phyloP scores from a whole-genome alignment of 2,113 vertebrate species.

The Aspidoscelis tigris region DNA sequence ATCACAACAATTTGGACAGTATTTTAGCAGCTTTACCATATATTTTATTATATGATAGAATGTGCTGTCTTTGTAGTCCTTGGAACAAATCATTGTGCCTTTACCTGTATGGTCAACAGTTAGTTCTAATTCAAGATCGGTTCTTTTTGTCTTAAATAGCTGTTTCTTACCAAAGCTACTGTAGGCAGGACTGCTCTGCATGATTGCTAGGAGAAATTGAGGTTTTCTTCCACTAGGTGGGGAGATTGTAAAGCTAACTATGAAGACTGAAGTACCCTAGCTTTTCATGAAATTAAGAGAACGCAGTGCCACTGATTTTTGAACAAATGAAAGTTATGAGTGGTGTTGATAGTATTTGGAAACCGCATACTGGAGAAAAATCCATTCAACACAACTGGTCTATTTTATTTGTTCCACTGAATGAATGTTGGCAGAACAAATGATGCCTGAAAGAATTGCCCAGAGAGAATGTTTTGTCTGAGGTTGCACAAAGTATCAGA shows the following conservation, averaged over 20 bases:
- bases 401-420: background rate
- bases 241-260: slow-evolving; percentile 64
- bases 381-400: background rate
- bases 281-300: background rate
- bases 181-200: background rate
- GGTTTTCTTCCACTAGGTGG: slow-evolving; percentile 69
- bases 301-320: background rate
- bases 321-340: background rate
- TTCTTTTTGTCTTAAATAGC: background rate
- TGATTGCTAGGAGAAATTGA: background rate
- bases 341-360: background rate
- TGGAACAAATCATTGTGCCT: background rate
- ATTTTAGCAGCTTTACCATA: background rate
- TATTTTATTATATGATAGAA: background rate
- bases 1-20: background rate
- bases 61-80: background rate
- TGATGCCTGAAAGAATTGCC: background rate
- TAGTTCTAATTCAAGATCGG: background rate
- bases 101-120: background rate
- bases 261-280: background rate
- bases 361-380: background rate
- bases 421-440: background rate
- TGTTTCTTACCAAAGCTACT: background rate
- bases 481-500: background rate
- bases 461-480: background rate